phyloP scores from a whole-genome alignment of 2,797 vertebrate species.

The Melanotaenia trifasciata region DNA sequence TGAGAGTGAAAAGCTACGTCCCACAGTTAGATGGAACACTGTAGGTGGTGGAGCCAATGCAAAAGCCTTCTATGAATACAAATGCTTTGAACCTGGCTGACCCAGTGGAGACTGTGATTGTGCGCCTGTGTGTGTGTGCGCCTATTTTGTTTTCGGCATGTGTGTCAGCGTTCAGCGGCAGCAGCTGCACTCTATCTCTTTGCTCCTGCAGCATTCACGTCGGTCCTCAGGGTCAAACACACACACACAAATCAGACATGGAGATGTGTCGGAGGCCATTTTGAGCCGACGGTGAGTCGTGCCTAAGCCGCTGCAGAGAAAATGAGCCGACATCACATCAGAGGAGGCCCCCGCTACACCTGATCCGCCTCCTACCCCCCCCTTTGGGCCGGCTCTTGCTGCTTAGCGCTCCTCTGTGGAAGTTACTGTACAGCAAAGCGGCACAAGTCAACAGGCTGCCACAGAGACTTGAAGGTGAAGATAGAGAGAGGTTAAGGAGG shows the following conservation, averaged over 20 bases:
- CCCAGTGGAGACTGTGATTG: slow-evolving; percentile 78
- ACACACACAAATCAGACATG: slow-evolving; percentile 75
- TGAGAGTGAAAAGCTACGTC: slow-evolving; percentile 72
- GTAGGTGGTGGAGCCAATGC: slow-evolving; percentile 80
- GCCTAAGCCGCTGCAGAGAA: slow-evolving; percentile 71
- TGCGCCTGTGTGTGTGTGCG: slow-evolving; percentile 44
- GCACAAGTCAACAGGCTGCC: slow-evolving; percentile 48
- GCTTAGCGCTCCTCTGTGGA: slow-evolving; percentile 41
- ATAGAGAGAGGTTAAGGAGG: slow-evolving; percentile 18
- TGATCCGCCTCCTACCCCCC: slow-evolving; percentile 35
- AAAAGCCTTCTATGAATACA: slow-evolving; percentile 82
- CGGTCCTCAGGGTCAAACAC: slow-evolving; percentile 77
- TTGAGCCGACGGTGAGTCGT: slow-evolving; percentile 73
- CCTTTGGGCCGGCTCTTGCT: slow-evolving; percentile 29
- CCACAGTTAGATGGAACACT: slow-evolving; percentile 78
- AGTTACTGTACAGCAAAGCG: slow-evolving; percentile 54
- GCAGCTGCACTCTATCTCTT: slow-evolving; percentile 75
- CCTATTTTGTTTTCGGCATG: slow-evolving; percentile 54
- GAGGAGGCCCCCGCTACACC: slow-evolving; percentile 64
- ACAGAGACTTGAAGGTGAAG: slow-evolving; percentile 31
- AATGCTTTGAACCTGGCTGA: slow-evolving; percentile 80
- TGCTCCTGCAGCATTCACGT: slow-evolving; percentile 68
- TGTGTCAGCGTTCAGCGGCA: slow-evolving; percentile 68
- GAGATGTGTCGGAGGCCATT: slow-evolving; percentile 77
- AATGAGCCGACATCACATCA: slow-evolving; percentile 76